Evolutionary conservation across 2,113 vertebrate species (phyloP), one percentile per base, ranked within the genome.

Genomic region (Mola mola): DNA sequence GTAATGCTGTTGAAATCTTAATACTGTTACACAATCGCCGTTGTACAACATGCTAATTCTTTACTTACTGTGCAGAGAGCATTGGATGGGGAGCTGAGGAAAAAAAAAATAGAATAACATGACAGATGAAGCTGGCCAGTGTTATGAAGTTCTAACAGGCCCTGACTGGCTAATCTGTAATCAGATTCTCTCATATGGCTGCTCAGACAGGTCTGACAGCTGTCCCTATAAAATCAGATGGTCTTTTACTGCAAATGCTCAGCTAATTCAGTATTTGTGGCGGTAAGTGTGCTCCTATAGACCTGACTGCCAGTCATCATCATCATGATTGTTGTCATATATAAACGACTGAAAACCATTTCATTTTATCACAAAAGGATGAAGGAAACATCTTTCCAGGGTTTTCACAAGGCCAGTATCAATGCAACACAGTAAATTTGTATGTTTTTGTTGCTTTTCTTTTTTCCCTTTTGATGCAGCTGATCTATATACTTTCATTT

Each of bases 1-100:
- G 65, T 83, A 86, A 87, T 77, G 46, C 56, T 70, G 82, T 80
- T 86, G 60, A 71, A 79, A 79, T 85, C 71, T 51, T 73, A 82
- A 88, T 81, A 69, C 73, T 56, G 65, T 82, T 83, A 81, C 76
- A 85, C 75, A 86, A 79, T 76, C 66, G 22, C 61, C 52, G 74
- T 68, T 74, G 76, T 78, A 68, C 64, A 68, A 85, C 76, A 79
- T 75, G 64, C 47, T 78, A 78, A 81, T 85, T 80, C 69, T 74
- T 75, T 57, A 66, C 78, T 79, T 49, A 52, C 67, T 46, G 59
- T 41, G 53, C 19, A 51, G 42, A 58, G 36, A 28, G 47, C 42
- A 37, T 31, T 46, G 40, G 5, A 73, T 36, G 34, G 34, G 24
- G 38, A 13, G 43, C 43, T 19, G 5, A 50, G 65, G 61, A 24